Conservation (phyloP, 1,140 invertebrate species). For the Dendroctonus valens region DNA sequence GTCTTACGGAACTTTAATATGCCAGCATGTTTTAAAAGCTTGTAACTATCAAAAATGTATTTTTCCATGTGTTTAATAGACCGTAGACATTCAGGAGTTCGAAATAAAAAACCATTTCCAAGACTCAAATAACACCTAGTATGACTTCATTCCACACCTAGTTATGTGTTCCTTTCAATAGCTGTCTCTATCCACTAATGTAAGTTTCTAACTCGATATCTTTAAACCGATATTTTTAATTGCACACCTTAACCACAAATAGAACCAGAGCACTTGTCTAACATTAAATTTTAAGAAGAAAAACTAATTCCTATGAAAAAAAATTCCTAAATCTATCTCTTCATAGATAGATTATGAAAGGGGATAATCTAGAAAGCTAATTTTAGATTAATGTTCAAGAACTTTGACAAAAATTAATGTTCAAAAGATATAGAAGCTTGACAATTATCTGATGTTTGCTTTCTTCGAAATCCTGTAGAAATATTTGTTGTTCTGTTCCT, state of each 20-base stretch:
- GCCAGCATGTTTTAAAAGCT: no score
- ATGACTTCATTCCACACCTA: neutral
- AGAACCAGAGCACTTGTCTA: constrained; percentile 16
- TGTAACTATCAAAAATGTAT: no score
- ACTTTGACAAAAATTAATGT: neutral
- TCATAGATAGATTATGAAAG: neutral
- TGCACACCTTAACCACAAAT: constrained; percentile 15
- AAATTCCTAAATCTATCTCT: constrained; percentile 13
- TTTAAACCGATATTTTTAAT: constrained; percentile 2
- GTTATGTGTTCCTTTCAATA: constrained; percentile 21
- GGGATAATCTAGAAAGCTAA: constrained; percentile 1
- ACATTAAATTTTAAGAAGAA: constrained; percentile 18
- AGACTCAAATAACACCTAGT: neutral
- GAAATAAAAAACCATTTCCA: no score
- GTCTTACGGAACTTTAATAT: no score
- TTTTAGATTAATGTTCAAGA: neutral
- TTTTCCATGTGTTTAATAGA: no score
- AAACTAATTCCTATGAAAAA: no score
- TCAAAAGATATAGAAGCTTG: neutral
- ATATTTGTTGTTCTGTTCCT: constrained; percentile 24
- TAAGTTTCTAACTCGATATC: neutral
- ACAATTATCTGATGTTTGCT: neutral
- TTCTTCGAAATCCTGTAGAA: neutral
- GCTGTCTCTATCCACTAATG: constrained; percentile 8
- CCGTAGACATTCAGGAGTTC: no score